Evolutionary conservation across 2,797 vertebrate species (phyloP).

Genomic region (Mareca penelope): DNA sequence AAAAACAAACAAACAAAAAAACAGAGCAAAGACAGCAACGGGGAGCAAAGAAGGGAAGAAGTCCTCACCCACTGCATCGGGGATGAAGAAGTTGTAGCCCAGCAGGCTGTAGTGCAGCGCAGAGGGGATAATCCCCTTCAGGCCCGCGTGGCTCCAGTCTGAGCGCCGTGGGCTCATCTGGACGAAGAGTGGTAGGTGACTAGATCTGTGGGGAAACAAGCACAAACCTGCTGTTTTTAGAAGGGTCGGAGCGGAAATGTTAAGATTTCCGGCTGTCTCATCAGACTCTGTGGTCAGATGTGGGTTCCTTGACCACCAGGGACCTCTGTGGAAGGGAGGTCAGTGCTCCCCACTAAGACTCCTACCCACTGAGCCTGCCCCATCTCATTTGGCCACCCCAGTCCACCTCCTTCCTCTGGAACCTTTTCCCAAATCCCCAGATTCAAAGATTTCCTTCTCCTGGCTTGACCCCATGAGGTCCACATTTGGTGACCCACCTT

Average conservation of each 20-base stretch:
- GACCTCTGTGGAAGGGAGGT: not conserved
- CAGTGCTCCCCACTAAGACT: not conserved
- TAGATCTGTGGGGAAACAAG: slow-evolving; percentile 77
- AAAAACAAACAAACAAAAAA: not conserved
- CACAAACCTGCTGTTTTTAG: accelerated
- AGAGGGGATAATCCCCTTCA: slow-evolving; percentile 90
- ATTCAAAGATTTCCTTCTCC: not conserved
- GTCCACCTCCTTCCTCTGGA: not conserved
- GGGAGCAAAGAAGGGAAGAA: accelerated
- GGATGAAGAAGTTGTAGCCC: slow-evolving; percentile 95
- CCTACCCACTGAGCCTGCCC: not conserved
- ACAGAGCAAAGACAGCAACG: not conserved
- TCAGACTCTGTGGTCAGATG: accelerated
- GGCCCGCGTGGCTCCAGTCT: slow-evolving; percentile 86
- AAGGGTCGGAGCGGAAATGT: accelerated
- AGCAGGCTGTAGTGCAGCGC: slow-evolving; percentile 90
- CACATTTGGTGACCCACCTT: not conserved
- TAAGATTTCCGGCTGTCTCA: accelerated
- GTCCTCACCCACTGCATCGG: slow-evolving; percentile 89
- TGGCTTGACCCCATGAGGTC: not conserved
- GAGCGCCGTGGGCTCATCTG: slow-evolving; percentile 84
- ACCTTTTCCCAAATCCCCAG: not conserved
- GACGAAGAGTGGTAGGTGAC: slow-evolving; percentile 85
- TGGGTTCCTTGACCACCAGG: accelerated
- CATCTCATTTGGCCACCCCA: not conserved